Conservation (phyloP, 2,113 vertebrate species). For the Baryphthengus martii region DNA sequence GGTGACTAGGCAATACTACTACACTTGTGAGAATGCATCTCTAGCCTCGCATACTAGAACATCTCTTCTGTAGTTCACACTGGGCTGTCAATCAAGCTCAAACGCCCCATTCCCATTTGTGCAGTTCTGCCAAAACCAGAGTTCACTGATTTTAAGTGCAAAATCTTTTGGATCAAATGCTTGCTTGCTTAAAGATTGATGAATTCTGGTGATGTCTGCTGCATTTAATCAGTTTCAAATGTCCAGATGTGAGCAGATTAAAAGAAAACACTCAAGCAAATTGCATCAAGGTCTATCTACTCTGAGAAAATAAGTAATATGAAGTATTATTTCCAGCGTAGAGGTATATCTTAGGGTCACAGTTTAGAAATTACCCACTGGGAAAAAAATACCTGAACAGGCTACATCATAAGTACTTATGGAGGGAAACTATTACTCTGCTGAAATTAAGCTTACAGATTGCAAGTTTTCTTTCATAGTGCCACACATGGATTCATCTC, state of each 20-base stretch:
- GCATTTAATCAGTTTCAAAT: background rate
- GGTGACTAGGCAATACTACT: background rate
- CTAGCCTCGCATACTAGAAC: background rate
- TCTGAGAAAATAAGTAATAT: background rate
- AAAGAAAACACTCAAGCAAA: background rate
- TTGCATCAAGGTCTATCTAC: background rate
- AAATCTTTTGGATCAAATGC: background rate
- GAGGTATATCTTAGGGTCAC: background rate
- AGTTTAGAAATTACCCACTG: background rate
- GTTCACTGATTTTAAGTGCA: background rate
- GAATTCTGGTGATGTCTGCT: background rate
- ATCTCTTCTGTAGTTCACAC: background rate
- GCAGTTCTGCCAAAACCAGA: background rate
- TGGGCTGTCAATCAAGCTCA: background rate
- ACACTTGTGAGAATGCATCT: fast-evolving
- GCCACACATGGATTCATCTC: background rate
- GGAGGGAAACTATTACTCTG: background rate
- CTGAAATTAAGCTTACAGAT: background rate
- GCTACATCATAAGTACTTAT: background rate
- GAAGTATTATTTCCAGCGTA: background rate
- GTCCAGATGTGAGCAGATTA: background rate
- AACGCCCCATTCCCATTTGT: background rate
- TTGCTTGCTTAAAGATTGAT: background rate
- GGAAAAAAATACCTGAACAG: background rate
- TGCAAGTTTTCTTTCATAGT: background rate